phyloP scores from a whole-genome alignment of 2,113 vertebrate species.

The Tyto alba region DNA sequence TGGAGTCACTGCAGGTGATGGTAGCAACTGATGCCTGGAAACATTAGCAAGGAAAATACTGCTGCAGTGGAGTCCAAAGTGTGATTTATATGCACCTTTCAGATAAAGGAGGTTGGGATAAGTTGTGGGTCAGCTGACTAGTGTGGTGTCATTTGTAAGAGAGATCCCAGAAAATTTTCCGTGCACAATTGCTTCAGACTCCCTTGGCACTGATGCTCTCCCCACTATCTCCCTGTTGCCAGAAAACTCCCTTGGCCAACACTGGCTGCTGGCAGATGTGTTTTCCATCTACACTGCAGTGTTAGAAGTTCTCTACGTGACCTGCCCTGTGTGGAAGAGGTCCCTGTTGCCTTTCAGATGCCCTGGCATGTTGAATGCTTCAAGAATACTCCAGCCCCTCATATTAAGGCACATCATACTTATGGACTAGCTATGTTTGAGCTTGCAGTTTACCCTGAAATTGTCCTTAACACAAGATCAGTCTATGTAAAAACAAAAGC shows the following conservation, averaged over 20 bases:
- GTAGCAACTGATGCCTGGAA: neutral
- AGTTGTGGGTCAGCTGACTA: neutral
- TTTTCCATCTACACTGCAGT: conserved; percentile 14
- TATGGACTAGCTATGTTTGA: neutral
- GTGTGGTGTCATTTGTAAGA: neutral
- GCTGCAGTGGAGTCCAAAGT: neutral
- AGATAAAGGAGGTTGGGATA: conserved; percentile 7
- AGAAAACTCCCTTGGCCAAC: conserved; percentile 10
- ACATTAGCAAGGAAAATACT: neutral
- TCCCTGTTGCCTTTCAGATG: neutral
- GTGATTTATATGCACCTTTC: neutral
- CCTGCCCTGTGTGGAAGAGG: neutral
- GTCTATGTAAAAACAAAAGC: neutral
- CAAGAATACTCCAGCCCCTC: neutral
- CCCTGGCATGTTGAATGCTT: neutral
- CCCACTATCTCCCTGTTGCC: neutral
- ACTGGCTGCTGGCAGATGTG: neutral
- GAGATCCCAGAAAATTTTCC: conserved; percentile 30
- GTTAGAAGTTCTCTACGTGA: neutral
- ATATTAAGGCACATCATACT: neutral
- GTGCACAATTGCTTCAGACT: neutral
- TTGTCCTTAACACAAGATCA: neutral
- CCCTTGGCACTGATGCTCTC: neutral
- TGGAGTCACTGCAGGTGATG: neutral
- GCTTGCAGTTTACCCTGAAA: neutral